Conservation (phyloP, 2,888 invertebrate species). For the Pilophorus perplexus region DNA sequence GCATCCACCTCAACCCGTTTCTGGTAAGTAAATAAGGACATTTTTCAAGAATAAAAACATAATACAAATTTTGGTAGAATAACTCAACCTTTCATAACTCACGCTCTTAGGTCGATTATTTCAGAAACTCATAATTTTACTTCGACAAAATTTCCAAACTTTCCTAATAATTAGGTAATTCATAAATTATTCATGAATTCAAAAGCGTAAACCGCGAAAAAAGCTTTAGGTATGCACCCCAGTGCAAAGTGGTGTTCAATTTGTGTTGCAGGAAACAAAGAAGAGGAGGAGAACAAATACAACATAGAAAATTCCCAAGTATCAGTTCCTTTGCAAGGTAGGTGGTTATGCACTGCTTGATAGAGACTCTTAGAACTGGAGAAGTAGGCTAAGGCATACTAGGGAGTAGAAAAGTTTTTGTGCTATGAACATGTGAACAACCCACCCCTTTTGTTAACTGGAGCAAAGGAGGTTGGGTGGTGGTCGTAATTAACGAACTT, state of each 20-base stretch:
- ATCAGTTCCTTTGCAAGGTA: constrained; percentile 34
- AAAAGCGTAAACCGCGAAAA: too few species aligned
- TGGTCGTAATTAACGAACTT: constrained; percentile 36
- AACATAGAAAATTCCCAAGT: constrained; percentile 31
- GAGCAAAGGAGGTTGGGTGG: constrained; percentile 32
- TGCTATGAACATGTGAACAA: constrained; percentile 38
- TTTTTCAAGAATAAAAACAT: too few species aligned
- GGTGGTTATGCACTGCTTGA: constrained; percentile 30
- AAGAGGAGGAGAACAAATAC: constrained; percentile 45
- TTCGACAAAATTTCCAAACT: too few species aligned
- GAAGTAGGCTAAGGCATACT: constrained; percentile 35
- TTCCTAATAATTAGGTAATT: too few species aligned
- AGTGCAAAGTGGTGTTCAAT: too few species aligned
- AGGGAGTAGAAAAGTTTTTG: constrained; percentile 40
- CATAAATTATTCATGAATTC: too few species aligned
- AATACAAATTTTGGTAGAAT: too few species aligned
- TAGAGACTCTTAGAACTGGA: constrained; percentile 23
- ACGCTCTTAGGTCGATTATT: too few species aligned
- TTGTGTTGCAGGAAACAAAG: constrained; percentile 43
- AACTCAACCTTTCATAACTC: too few species aligned
- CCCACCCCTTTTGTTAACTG: constrained; percentile 24
- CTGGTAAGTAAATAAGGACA: too few species aligned
- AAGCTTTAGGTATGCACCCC: too few species aligned
- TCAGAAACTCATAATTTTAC: too few species aligned
- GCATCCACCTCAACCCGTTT: constrained; percentile 48